Percentiles rank a stretch among this genome's conserved stretches.
These are phyloP conservation scores for Phoronis australis DNA, from an alignment of 2,888 invertebrate species.

Conservation along the genomic window DNA sequence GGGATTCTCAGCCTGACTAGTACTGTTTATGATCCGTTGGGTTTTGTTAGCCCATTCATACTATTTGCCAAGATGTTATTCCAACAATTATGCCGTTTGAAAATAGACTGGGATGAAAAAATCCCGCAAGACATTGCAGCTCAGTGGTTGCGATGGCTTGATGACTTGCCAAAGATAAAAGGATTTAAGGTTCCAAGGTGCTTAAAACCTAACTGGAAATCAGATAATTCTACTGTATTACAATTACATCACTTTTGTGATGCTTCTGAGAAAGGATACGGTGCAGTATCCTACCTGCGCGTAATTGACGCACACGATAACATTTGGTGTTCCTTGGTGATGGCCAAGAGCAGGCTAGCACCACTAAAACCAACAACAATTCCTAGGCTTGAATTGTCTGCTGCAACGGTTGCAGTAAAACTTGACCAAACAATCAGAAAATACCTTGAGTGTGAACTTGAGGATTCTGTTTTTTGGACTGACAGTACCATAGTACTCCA, in stretches of 20 bases:
- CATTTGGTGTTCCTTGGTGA: constrained; percentile 4
- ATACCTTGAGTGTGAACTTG: neutral
- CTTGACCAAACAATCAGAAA: neutral
- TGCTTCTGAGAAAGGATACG: constrained; percentile 5
- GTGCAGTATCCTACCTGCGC: constrained; percentile 2
- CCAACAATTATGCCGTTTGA: constrained; percentile 3
- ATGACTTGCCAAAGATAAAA: neutral
- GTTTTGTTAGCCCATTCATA: constrained; percentile 4
- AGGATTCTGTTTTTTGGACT: constrained; percentile 5
- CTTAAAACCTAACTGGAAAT: neutral
- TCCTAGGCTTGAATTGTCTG: constrained; percentile 4
- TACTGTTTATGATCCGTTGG: constrained; percentile 6
- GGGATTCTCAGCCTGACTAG: constrained; percentile 1
- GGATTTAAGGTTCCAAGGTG: constrained; percentile 2
- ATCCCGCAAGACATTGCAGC: constrained; percentile 1
- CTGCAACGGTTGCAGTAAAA: constrained; percentile 4
- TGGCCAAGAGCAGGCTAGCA: constrained; percentile 3
- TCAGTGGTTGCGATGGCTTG: constrained; percentile 3
- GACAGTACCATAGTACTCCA: constrained; percentile 4
- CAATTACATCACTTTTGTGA: constrained; percentile 7
- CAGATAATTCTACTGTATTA: neutral
- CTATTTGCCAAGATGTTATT: constrained; percentile 5
- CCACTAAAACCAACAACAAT: constrained; percentile 6
- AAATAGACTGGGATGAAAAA: constrained; percentile 6
- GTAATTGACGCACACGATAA: neutral